Conservation (phyloP, 2,113 vertebrate species). For the Motacilla alba region DNA sequence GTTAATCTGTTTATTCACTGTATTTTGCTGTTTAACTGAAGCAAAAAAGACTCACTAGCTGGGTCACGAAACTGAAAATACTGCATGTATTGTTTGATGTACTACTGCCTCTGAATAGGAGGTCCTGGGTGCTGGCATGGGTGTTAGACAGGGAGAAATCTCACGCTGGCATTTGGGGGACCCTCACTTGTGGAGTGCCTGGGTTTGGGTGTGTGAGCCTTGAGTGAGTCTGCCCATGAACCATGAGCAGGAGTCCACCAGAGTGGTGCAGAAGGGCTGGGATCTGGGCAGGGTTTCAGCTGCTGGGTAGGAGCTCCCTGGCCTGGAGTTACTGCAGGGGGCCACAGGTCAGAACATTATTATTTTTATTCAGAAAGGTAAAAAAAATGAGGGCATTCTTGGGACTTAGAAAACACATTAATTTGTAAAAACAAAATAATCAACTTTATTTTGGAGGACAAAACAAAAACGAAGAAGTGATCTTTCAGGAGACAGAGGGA, state of each 20-base stretch:
- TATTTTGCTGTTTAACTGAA: not conserved
- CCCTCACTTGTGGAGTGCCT: not conserved
- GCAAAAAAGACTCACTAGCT: not conserved
- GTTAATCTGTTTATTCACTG: not conserved
- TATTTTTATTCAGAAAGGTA: not conserved
- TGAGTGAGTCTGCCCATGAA: not conserved
- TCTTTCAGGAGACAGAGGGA: not conserved
- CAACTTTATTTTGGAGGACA: not conserved
- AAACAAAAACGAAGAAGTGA: not conserved
- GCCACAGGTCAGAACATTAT: not conserved
- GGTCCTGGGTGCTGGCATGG: no score
- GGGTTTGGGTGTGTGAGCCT: not conserved
- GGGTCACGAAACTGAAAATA: not conserved
- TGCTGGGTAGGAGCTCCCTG: not conserved
- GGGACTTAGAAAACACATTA: not conserved
- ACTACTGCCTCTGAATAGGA: not conserved
- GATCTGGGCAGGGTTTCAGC: not conserved
- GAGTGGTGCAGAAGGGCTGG: not conserved
- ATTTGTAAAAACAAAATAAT: not conserved
- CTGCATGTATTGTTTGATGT: not conserved
- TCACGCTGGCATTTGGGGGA: not conserved
- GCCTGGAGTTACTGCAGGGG: not conserved
- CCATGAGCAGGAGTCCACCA: fast-evolving
- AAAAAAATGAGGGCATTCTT: not conserved
- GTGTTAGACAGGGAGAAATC: not conserved